Evolutionary conservation across 2,888 invertebrate species (phyloP).

Genomic region (Cantharis lateralis): DNA sequence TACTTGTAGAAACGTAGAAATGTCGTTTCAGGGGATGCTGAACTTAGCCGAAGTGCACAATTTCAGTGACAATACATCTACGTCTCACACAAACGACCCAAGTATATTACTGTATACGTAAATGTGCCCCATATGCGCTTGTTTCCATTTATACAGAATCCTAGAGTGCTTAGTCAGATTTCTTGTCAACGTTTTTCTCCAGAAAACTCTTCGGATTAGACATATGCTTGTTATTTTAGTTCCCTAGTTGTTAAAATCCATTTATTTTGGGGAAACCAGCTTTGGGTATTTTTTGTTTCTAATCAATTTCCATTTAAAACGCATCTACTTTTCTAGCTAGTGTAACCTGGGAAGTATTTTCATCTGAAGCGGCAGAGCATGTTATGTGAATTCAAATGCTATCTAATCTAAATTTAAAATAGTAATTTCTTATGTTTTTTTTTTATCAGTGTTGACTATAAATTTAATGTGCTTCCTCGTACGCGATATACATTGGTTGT

Average conservation of each 20-base stretch:
- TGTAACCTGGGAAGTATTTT: not conserved
- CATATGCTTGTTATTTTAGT: not conserved
- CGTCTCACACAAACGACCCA: conserved; percentile 48
- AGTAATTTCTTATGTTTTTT: not conserved
- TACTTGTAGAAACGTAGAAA: conserved; percentile 39
- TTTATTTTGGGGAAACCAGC: not conserved
- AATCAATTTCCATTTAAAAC: conserved; percentile 5
- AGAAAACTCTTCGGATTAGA: not conserved
- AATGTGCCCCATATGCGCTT: conserved; percentile 35
- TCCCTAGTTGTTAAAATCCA: not conserved
- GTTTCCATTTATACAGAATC: conserved; percentile 31
- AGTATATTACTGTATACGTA: conserved; percentile 49
- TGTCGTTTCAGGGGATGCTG: conserved; percentile 28
- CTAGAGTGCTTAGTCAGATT: conserved; percentile 30
- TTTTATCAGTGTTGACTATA: not conserved
- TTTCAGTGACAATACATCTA: conserved; percentile 48
- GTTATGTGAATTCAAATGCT: not conserved
- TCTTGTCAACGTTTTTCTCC: conserved; percentile 1
- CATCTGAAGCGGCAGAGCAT: not conserved
- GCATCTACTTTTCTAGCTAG: not conserved
- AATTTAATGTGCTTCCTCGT: not conserved
- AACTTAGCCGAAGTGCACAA: conserved; percentile 41
- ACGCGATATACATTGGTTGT: not conserved
- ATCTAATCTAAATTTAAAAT: not conserved
- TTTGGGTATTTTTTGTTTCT: conserved; percentile 4